These are phyloP conservation scores for Limenitis camilla DNA, from an alignment of 2,888 invertebrate genomes.

Conservation along the genomic window DNA sequence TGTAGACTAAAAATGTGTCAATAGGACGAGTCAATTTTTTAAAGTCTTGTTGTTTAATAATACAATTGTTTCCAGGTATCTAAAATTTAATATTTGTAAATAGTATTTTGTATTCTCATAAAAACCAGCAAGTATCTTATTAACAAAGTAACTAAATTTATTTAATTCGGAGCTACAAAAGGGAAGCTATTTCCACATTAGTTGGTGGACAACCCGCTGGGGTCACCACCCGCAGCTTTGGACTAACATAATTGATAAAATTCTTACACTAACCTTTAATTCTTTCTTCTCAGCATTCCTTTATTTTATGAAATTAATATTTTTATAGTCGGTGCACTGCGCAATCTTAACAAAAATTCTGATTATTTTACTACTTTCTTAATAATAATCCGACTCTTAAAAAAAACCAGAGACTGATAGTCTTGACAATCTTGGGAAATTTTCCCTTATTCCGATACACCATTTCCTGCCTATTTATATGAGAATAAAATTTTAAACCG, in stretches of 20 bases:
- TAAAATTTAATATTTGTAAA: not conserved
- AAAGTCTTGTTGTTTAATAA: not conserved
- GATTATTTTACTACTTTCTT: too few species aligned
- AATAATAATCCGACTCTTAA: too few species aligned
- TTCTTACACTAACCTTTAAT: constrained; percentile 49
- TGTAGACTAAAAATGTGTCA: too few species aligned
- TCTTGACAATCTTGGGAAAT: too few species aligned
- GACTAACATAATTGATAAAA: constrained; percentile 61
- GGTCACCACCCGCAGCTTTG: constrained; percentile 38
- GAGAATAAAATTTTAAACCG: too few species aligned
- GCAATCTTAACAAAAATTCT: too few species aligned
- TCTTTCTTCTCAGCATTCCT: constrained; percentile 51
- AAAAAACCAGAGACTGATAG: too few species aligned
- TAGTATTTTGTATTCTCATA: constrained; percentile 5
- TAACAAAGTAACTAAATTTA: constrained; percentile 17
- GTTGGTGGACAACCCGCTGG: constrained; percentile 36
- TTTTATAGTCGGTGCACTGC: constrained; percentile 24
- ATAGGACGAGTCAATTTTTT: too few species aligned
- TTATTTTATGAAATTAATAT: constrained; percentile 44
- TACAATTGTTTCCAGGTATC: not conserved
- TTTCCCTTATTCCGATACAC: too few species aligned
- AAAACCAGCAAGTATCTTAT: constrained; percentile 11
- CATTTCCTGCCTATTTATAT: too few species aligned
- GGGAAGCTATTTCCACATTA: constrained; percentile 26
- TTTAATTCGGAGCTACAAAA: constrained; percentile 16